Evolutionary conservation across 2,797 vertebrate genomes (phyloP), one percentile per base, ranked within the genome.

Genomic region (Sebastes steindachneri): DNA sequence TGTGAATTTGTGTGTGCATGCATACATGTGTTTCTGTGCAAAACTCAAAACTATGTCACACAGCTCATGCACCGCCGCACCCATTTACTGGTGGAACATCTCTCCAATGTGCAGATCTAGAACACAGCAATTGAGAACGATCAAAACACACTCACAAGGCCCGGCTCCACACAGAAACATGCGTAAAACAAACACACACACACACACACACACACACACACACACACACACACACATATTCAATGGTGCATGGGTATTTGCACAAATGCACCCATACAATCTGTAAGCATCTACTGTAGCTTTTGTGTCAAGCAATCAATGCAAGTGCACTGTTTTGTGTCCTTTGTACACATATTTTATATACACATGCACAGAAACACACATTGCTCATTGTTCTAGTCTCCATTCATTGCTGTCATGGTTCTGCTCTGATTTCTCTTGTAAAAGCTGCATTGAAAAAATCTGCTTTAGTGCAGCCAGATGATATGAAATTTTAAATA

Each of bases 61-160:
- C 77, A 48, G 77, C 84, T 89, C 86, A 92, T 81, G 94, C 93
- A 80, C 84, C 73, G 15, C 83, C 92, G 93, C 90, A 87, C 80
- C 82, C 89, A 89, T 93, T 93, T 90, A 89, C 93, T 89, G 92
- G 90, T 95, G 76, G 81, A 88, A 70, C 88, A 81, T 89, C 79
- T 73, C 68, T 84, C 68, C 79, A 72, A 62, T 84, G 89, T 88
- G 87, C 79, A 74, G 73, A 93, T 93, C 82, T 92, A 79, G 90
- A 93, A 70, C 92, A 84, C 77, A 67, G 79, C 93, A 92, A 93
- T 95, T 88, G 90, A 93, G 84, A 93, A 92, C 90, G 84, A 95
- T 95, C 94, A 95, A 94, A 95, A 95, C 94, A 95, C 63, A 79
- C 89, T 89, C 85, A 72, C 62, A 77, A 73, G 63, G 72, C 65